A percentile compares a stretch with the other conserved stretches of the same genome.
Conservation (phyloP, 2,888 invertebrate genomes). For the Antheraea yamamai region DNA sequence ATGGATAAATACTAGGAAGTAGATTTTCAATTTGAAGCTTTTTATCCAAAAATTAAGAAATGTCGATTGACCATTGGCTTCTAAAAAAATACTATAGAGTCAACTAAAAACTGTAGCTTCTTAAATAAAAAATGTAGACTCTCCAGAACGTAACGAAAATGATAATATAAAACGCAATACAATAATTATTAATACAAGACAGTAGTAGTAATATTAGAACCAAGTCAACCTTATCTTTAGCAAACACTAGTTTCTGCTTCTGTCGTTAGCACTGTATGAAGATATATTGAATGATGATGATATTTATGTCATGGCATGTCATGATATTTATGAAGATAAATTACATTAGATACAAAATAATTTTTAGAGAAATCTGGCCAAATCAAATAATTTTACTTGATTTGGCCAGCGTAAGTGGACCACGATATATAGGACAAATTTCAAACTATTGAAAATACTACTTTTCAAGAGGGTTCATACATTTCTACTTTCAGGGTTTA, state of each 20-base stretch:
- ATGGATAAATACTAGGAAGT: not conserved
- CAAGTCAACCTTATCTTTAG: not conserved
- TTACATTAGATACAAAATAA: not conserved
- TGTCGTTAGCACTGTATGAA: not conserved
- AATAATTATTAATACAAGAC: not conserved
- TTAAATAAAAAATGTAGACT: not conserved
- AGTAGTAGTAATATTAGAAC: too few species aligned
- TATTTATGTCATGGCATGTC: too few species aligned
- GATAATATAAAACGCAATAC: not conserved
- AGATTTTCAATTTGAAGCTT: not conserved
- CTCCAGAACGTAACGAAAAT: too few species aligned
- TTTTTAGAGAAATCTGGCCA: not conserved
- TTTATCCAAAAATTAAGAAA: not conserved
- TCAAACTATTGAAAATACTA: not conserved
- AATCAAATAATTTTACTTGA: not conserved
- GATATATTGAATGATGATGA: too few species aligned
- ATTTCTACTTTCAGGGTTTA: slow-evolving; percentile 80
- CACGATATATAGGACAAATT: not conserved
- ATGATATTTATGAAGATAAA: too few species aligned
- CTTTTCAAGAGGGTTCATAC: not conserved
- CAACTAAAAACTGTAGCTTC: not conserved
- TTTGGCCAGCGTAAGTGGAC: not conserved
- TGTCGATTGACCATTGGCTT: not conserved
- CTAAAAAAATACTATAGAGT: not conserved
- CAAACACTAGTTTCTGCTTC: not conserved